Evolutionary conservation across 2,888 invertebrate genomes (phyloP).

Genomic region (Thymelicus lineola): DNA sequence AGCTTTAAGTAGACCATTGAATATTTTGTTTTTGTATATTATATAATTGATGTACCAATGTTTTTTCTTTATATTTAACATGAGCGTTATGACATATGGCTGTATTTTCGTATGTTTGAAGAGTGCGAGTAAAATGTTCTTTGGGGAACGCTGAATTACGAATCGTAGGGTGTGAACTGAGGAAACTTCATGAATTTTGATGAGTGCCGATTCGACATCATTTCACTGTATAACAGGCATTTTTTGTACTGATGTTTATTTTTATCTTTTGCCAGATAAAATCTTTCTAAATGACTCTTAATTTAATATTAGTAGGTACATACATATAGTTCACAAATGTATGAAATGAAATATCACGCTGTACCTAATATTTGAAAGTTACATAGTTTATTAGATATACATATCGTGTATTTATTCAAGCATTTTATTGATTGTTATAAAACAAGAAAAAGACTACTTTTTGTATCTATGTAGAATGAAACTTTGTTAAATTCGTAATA

Average conservation of each 20-base stretch:
- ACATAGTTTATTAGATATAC: too few species aligned
- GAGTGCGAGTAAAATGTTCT: constrained; percentile 17
- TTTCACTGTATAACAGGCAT: constrained; percentile 38
- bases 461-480: background rate
- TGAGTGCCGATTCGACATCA: constrained; percentile 53
- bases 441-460: too few species aligned
- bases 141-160: constrained; percentile 28
- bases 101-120: constrained; percentile 17
- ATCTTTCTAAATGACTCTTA: background rate
- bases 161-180: constrained; percentile 35
- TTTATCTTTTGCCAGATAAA: constrained; percentile 10
- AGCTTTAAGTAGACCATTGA: constrained; percentile 8
- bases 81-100: constrained; percentile 14
- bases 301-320: too few species aligned
- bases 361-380: too few species aligned
- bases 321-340: too few species aligned
- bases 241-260: constrained; percentile 15
- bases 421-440: too few species aligned
- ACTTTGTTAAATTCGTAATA: background rate
- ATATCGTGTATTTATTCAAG: too few species aligned
- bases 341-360: too few species aligned
- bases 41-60: background rate
- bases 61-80: background rate
- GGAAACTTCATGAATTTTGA: constrained; percentile 58
- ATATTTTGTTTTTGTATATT: background rate